Conservation (phyloP, 2,797 vertebrate genomes). For the Rachycentron canadum region DNA sequence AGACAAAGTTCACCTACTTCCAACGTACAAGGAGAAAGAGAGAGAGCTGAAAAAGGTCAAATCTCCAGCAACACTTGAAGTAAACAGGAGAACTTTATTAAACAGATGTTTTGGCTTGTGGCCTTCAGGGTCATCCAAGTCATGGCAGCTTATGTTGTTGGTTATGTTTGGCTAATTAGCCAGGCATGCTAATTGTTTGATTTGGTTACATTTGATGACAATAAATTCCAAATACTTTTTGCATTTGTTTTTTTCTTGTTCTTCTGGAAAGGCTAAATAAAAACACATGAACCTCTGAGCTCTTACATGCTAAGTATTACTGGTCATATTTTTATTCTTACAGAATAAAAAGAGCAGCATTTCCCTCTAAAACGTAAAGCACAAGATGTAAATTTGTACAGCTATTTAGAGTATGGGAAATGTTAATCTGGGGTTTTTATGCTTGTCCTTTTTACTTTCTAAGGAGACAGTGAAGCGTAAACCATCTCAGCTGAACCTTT, state of each 20-base stretch:
- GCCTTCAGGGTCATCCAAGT: no score
- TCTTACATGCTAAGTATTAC: not conserved
- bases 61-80: no score
- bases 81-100: no score
- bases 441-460: not conserved
- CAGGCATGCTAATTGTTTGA: not conserved
- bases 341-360: not conserved
- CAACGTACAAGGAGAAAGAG: no score
- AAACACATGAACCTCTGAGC: not conserved
- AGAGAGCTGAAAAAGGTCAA: no score
- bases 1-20: no score
- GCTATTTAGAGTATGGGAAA: conserved; percentile 15
- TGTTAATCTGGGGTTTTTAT: not conserved
- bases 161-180: not conserved
- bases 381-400: not conserved
- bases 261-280: not conserved
- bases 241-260: not conserved
- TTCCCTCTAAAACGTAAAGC: not conserved
- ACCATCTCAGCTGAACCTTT: conserved; percentile 20
- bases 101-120: no score
- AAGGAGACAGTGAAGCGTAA: not conserved
- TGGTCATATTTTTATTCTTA: not conserved
- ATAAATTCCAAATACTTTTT: no score
- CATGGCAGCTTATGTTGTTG: not conserved
- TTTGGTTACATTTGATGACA: no score